Conservation (phyloP, 2,797 vertebrate genomes). For the Austrolebias charrua region DNA sequence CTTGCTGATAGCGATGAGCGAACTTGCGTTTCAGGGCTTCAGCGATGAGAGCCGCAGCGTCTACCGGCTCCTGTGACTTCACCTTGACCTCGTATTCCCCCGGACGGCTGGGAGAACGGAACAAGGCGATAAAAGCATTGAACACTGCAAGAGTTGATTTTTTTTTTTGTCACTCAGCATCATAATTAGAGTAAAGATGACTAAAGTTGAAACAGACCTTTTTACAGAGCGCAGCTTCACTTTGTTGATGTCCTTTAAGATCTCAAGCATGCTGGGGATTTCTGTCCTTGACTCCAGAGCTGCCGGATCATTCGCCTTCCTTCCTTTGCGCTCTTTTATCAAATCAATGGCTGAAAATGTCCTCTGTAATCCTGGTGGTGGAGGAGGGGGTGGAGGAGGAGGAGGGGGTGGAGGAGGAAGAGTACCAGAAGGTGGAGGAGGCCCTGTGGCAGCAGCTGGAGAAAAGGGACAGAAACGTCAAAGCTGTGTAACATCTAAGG, state of each 20-base stretch:
- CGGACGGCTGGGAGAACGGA: conserved; percentile 70
- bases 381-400: conserved; percentile 73
- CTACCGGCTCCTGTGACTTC: conserved; percentile 78
- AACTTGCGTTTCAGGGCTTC: conserved; percentile 96
- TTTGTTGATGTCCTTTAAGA: conserved; percentile 92
- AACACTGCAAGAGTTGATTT: too few species aligned
- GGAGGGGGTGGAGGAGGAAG: conserved; percentile 59
- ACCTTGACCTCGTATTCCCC: conserved; percentile 71
- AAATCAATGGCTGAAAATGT: conserved; percentile 87
- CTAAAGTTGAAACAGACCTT: conserved; percentile 72
- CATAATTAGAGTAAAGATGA: neutral
- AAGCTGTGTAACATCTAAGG: neutral
- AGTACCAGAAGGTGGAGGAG: conserved; percentile 49
- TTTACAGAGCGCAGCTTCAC: conserved; percentile 93
- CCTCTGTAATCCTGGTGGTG: conserved; percentile 64
- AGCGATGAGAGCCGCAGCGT: conserved; percentile 90
- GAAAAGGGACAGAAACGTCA: conserved; percentile 1
- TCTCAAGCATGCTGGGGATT: conserved; percentile 93
- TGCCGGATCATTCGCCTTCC: conserved; percentile 65
- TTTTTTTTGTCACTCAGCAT: too few species aligned
- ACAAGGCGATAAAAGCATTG: neutral
- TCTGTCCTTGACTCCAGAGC: conserved; percentile 79
- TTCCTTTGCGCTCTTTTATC: conserved; percentile 88
- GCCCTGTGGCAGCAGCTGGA: conserved; percentile 58
- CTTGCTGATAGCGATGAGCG: conserved; percentile 85